These are phyloP conservation scores for Miltochrista miniata DNA, from an alignment of 2,888 invertebrate species.

Conservation along the genomic window DNA sequence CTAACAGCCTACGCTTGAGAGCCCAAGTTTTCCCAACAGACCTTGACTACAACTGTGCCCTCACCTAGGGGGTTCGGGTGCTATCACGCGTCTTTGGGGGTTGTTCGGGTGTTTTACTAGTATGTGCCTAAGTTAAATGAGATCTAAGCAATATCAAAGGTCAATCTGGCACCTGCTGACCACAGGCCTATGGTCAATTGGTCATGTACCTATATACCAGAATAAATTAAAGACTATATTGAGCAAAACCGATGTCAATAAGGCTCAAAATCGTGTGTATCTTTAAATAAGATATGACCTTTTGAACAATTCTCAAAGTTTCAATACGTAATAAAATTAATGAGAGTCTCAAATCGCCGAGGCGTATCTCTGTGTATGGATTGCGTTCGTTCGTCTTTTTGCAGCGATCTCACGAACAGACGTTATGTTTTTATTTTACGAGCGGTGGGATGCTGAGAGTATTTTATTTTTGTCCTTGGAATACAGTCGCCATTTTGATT, in stretches of 20 bases:
- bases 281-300: neutral
- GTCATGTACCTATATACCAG: no score
- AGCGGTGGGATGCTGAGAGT: neutral
- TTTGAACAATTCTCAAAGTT: neutral
- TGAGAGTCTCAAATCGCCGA: slow-evolving; percentile 19
- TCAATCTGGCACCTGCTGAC: no score
- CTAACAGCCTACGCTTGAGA: no score
- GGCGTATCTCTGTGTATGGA: slow-evolving; percentile 29
- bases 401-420: slow-evolving; percentile 19
- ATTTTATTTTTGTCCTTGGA: neutral
- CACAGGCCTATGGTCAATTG: no score
- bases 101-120: no score
- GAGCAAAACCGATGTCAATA: neutral
- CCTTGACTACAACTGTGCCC: no score
- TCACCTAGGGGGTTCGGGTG: no score
- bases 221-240: neutral
- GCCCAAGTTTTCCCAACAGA: no score
- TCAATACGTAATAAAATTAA: slow-evolving; percentile 31
- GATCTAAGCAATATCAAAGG: no score
- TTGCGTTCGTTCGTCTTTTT: slow-evolving; percentile 31
- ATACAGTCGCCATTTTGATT: neutral
- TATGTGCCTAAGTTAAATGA: no score
- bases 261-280: slow-evolving; percentile 5
- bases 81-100: no score
- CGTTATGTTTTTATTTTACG: slow-evolving; percentile 13